Evolutionary conservation across 1,140 invertebrate genomes (phyloP).

Genomic region (Drosophila albomicans): DNA sequence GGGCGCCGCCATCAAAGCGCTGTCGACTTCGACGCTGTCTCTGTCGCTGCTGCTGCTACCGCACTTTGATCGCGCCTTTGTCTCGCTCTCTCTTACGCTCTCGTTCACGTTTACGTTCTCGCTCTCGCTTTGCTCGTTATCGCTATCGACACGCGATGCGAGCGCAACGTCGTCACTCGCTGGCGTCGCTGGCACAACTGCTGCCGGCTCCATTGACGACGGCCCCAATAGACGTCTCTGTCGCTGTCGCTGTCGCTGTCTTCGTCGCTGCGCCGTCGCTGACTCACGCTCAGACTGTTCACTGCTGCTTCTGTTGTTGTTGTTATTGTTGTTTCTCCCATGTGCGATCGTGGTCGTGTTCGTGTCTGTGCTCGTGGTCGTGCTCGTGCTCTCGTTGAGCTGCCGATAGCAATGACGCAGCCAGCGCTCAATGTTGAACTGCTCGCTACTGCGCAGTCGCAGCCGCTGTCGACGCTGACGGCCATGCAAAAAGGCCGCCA

Average conservation of each 20-base stretch:
- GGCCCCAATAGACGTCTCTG: constrained; percentile 37
- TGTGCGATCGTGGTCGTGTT: constrained; percentile 13
- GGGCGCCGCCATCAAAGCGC: constrained; percentile 67
- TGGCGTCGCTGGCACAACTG: constrained; percentile 58
- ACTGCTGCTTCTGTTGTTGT: constrained; percentile 23
- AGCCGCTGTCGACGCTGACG: constrained; percentile 32
- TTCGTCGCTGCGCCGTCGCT: constrained; percentile 27
- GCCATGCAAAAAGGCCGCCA: constrained; percentile 43
- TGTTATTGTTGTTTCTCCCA: neutral
- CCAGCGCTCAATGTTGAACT: constrained; percentile 26
- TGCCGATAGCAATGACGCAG: constrained; percentile 38
- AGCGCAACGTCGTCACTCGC: constrained; percentile 66
- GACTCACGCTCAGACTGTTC: constrained; percentile 55
- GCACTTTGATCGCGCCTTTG: constrained; percentile 16
- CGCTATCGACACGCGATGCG: constrained; percentile 39
- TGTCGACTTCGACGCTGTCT: constrained; percentile 9
- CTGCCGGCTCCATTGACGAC: constrained; percentile 43
- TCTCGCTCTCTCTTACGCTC: constrained; percentile 11
- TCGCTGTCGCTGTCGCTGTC: neutral
- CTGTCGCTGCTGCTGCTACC: constrained; percentile 11
- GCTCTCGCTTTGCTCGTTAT: constrained; percentile 20
- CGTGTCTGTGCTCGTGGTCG: neutral
- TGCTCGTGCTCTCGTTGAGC: constrained; percentile 24
- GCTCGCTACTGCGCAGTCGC: constrained; percentile 29
- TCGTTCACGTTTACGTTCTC: neutral